Evolutionary conservation across 2,888 invertebrate species (phyloP).

Genomic region (Lycophotia porphyrea): DNA sequence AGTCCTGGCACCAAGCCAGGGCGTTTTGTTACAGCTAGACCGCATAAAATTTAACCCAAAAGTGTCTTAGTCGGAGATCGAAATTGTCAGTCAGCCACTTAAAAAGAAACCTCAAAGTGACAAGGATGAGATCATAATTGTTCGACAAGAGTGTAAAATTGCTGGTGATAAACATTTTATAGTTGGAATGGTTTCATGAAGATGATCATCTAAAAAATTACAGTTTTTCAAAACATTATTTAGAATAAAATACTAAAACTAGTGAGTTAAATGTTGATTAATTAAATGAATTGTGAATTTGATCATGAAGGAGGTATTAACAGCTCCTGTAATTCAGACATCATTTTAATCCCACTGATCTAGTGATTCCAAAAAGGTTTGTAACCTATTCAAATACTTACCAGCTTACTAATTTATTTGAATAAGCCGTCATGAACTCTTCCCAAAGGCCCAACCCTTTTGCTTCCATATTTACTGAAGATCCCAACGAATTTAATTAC

Average conservation of each 20-base stretch:
- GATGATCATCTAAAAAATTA: background rate
- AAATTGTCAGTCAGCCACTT: background rate
- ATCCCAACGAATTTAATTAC: slow-evolving; percentile 26
- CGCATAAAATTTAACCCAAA: slow-evolving; percentile 13
- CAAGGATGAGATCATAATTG: background rate
- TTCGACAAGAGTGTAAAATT: background rate
- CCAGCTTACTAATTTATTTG: slow-evolving; percentile 27
- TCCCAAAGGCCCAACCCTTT: background rate
- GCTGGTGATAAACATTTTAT: background rate
- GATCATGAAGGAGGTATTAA: background rate
- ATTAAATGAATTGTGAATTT: no score
- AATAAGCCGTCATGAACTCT: slow-evolving; percentile 3
- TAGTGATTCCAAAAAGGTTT: slow-evolving; percentile 16
- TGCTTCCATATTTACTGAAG: slow-evolving; percentile 9
- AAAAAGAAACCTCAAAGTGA: background rate
- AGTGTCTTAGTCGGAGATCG: background rate
- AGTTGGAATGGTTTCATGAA: background rate
- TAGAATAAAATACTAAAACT: background rate
- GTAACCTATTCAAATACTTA: slow-evolving; percentile 19
- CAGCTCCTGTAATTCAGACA: background rate
- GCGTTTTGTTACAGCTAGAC: background rate
- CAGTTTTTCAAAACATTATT: background rate
- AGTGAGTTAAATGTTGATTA: no score
- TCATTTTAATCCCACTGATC: background rate
- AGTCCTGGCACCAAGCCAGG: slow-evolving; percentile 52